These are phyloP conservation scores for Galago senegalensis DNA, from an alignment of 2,797 vertebrate species.

Conservation along the genomic window DNA sequence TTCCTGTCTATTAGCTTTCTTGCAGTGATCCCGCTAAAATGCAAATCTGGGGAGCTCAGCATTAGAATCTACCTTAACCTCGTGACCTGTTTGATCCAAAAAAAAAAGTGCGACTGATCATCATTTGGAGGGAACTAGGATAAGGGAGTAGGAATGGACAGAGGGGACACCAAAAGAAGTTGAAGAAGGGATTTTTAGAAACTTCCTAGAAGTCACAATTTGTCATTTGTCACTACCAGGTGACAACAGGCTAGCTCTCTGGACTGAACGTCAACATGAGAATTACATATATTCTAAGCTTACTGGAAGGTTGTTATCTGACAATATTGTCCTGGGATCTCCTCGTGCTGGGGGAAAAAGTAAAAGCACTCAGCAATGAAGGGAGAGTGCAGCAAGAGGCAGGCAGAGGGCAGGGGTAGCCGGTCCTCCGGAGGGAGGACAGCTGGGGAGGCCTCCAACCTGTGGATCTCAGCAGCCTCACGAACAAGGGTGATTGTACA, in stretches of 20 bases:
- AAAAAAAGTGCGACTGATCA: background rate
- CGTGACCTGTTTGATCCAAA: slow-evolving; percentile 45
- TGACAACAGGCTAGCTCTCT: slow-evolving; percentile 78
- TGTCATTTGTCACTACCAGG: slow-evolving; percentile 80
- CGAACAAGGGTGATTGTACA: slow-evolving; percentile 88
- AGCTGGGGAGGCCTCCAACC: slow-evolving; percentile 85
- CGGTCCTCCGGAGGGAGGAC: slow-evolving; percentile 80
- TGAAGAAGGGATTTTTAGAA: slow-evolving; percentile 67
- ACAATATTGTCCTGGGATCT: slow-evolving; percentile 52
- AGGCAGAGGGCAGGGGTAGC: slow-evolving; percentile 66
- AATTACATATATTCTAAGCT: slow-evolving; percentile 50
- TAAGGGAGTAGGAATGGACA: background rate
- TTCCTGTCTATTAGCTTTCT: slow-evolving; percentile 89
- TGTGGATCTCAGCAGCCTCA: slow-evolving; percentile 90
- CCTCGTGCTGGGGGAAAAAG: fast-evolving
- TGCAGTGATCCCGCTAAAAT: slow-evolving; percentile 80
- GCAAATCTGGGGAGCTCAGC: slow-evolving; percentile 80
- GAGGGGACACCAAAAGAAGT: background rate
- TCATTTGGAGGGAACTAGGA: slow-evolving; percentile 6
- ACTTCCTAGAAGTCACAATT: slow-evolving; percentile 80
- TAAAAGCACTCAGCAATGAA: background rate
- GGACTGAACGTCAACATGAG: slow-evolving; percentile 79
- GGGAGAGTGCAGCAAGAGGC: background rate
- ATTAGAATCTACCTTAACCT: slow-evolving; percentile 78
- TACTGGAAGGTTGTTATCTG: slow-evolving; percentile 41